Conservation (phyloP, 2,888 invertebrate genomes). For the Diarsia brunnea region DNA sequence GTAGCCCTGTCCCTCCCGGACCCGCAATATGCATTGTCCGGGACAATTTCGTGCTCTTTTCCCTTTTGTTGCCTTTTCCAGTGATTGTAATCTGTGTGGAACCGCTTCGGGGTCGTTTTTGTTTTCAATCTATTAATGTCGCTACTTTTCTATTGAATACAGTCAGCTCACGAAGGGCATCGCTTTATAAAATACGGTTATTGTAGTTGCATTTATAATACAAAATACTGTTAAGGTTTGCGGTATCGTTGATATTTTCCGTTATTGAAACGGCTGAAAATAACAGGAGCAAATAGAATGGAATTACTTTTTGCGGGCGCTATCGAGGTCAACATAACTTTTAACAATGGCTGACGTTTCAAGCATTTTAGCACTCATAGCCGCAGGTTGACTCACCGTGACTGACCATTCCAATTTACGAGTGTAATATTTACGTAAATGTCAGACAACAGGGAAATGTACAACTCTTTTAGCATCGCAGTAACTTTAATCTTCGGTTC, state of each 20-base stretch:
- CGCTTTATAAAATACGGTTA: conserved; percentile 17
- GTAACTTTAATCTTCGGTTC: conserved; percentile 41
- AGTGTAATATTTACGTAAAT: conserved; percentile 56
- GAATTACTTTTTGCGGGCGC: conserved; percentile 50
- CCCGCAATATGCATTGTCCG: conserved; percentile 82
- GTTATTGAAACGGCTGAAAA: conserved; percentile 45
- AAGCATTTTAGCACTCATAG: conserved; percentile 48
- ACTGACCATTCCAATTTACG: conserved; percentile 59
- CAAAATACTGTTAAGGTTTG: conserved; percentile 13
- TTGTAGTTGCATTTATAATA: conserved; percentile 18
- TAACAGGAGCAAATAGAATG: conserved; percentile 57
- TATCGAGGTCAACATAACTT: conserved; percentile 58
- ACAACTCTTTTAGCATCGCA: conserved; percentile 24
- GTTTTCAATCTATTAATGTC: conserved; percentile 58
- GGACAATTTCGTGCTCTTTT: conserved; percentile 78
- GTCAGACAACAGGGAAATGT: conserved; percentile 49
- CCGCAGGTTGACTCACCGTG: conserved; percentile 61
- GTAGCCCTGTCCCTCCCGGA: conserved; percentile 65
- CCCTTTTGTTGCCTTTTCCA: conserved; percentile 78
- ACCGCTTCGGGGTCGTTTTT: conserved; percentile 54
- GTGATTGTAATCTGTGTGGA: conserved; percentile 71
- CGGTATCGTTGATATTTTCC: conserved; percentile 30
- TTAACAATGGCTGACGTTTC: conserved; percentile 55
- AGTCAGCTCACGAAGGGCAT: conserved; percentile 28
- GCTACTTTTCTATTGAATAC: conserved; percentile 52